Evolutionary conservation across 2,888 invertebrate genomes (phyloP), one percentile per base, ranked within the genome.

Genomic region (Campaea margaritaria): DNA sequence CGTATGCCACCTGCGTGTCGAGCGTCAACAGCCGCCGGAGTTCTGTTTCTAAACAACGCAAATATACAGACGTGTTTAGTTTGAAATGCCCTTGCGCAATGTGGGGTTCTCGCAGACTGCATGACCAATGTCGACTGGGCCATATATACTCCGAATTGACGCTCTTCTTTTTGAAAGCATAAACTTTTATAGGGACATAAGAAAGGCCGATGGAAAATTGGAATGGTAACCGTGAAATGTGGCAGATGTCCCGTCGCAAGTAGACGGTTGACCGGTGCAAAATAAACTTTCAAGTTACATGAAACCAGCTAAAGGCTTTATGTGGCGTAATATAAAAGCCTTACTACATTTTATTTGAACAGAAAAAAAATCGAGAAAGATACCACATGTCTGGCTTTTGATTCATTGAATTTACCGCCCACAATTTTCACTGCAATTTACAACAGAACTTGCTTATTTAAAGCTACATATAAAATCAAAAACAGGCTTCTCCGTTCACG

Each of bases 161-260:
- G 76, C 76, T 87, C 82, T 49, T 10, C 36, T 85, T 82, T 86
- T 86, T 76, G 79, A 83, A 84, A 83, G 85, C 82, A 83, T 87
- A 82, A 86, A 88, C 64, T 86, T 91, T 91, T 90, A 90, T 87
- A 82, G 84, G 79, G 64, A 78, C 78, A 74, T 77, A 82, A 82
- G 85, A 83, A 81, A 76, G 78, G 73, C 74, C 83, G 84, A 86
- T 80, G 85, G 88, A 86, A 90, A 90, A 90, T 89, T 85, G 82
- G 83, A 83, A 87, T 86, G 85, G 86, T 83, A 83, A 86, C 81
- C 91, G 87, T 90, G 88, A 86, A 89, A 91, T 86, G 81, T 76
- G 84, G 86, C 91, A 91, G 91, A 91, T 91, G 69, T 55, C 34
- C 41, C 12, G 12, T 15, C 39, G 16, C 47, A 43, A 53, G 10